Conservation (phyloP, 1,140 invertebrate species). For the Pseudomyrmex gracilis region DNA sequence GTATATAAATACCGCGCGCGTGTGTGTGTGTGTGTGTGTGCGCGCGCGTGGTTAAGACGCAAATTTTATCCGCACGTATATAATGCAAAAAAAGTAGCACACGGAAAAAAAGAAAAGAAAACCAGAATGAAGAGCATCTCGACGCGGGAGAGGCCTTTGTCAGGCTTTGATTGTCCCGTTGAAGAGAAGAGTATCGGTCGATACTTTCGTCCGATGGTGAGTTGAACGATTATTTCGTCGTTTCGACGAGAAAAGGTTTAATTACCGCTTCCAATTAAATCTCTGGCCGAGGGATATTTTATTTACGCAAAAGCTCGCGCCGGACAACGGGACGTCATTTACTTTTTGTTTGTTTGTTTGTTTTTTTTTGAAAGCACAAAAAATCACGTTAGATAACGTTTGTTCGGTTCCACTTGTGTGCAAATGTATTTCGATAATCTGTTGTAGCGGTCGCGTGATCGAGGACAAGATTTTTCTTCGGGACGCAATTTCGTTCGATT, state of each 20-base stretch:
- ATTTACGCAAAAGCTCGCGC: not conserved
- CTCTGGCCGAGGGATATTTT: too few relatives aligned
- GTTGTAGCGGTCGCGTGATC: too few relatives aligned
- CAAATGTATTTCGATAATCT: too few relatives aligned
- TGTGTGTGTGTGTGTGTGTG: not conserved
- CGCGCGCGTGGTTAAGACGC: constrained; percentile 18
- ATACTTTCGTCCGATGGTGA: not conserved
- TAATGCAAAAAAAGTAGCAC: constrained; percentile 50
- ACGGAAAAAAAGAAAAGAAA: not conserved
- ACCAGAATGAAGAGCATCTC: not conserved
- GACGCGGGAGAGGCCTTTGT: not conserved
- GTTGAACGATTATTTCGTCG: not conserved
- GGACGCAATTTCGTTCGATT: too few relatives aligned
- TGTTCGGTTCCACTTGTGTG: not conserved
- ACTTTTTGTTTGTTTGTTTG: not conserved
- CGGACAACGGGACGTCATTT: not conserved
- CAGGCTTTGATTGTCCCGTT: not conserved
- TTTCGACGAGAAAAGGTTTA: not conserved
- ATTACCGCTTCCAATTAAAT: not conserved
- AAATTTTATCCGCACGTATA: constrained; percentile 36
- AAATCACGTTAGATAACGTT: not conserved
- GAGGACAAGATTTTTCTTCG: too few relatives aligned
- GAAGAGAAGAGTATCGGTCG: not conserved
- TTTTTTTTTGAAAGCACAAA: not conserved
- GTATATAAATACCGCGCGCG: too few relatives aligned